Base-by-base conservation (phyloP, 2,888 invertebrate species). In the Caprella mutica region DNA sequence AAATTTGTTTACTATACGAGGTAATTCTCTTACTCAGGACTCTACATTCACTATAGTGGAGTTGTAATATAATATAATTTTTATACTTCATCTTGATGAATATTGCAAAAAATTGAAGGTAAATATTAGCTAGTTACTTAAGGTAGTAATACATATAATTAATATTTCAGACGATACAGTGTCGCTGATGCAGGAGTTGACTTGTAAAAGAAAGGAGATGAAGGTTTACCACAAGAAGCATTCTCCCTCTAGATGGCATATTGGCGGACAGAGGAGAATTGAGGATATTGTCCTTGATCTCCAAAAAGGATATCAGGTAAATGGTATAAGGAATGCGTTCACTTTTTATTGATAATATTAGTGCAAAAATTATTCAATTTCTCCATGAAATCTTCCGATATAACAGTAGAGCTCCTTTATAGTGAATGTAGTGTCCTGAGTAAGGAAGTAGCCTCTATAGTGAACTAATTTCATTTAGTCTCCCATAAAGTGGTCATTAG, bases 231-330 rank as follows among this genome's bases (percentile, higher is more conserved):
- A 59, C 44, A 63, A 52, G 48, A 30, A 21, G 12, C 21, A 54
- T 19, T 27, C 56, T 2, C 57, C 61, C 2, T 17, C 35, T 52
- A 53, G 63, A 39, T 63, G 59, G 59, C 63, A 63, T 46, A 26
- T 63, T 14, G 57, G 57, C 3, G 42, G 9, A 1, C 63, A 63
- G 35, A 44, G 59, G 2, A 54, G 63, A 1, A 40, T 63, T 12
- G 63, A 63, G 23, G 57, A 57, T 27, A 55, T 63, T 5, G 59
- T 63, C 33, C 24, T 63, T 14, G 63, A 63, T 39, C 48, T 63
- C n/a, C 46, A 59, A 26, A 43, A 50, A 12, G 63, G 63, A 17
- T 63, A 23, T 33, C 51, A 54, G 42, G 48, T 48, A 21, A 27
- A 8, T 33, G 14, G 14, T 8, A 14, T 33, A 33, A 9, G 33